Evolutionary conservation across 2,888 invertebrate species (phyloP).

Genomic region (Sphecodes monilicornis): DNA sequence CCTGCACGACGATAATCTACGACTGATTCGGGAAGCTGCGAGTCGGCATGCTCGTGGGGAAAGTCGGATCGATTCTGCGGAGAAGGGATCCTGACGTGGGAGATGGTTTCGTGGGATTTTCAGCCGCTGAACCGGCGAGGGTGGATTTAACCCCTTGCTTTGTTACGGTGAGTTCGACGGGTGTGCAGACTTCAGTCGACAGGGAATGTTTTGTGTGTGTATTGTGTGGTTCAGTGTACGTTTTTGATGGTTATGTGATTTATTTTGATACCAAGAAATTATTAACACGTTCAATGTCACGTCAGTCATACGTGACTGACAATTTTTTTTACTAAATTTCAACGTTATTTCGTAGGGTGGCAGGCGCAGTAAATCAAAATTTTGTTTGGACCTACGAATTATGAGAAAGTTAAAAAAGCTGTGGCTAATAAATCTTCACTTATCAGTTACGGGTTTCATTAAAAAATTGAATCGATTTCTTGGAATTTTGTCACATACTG

Average conservation of each 20-base stretch:
- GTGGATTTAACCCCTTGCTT: conserved; percentile 1
- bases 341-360: too few species aligned
- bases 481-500: too few species aligned
- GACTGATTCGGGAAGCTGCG: neutral
- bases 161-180: neutral
- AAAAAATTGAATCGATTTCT: too few species aligned
- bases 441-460: too few species aligned
- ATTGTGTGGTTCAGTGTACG: neutral
- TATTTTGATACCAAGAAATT: neutral
- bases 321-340: too few species aligned
- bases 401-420: too few species aligned
- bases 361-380: too few species aligned
- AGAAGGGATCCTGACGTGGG: neutral
- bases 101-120: neutral
- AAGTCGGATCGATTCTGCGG: conserved; percentile 3
- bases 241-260: neutral
- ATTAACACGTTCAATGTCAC: too few species aligned
- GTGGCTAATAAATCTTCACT: too few species aligned
- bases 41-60: neutral
- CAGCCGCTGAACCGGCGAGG: neutral
- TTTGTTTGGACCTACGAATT: too few species aligned
- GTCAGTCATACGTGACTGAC: too few species aligned
- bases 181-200: neutral
- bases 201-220: neutral
- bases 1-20: neutral